These are phyloP conservation scores for Lissocephala sabroskyi DNA, from an alignment of 2,888 invertebrate species.

Conservation along the genomic window DNA sequence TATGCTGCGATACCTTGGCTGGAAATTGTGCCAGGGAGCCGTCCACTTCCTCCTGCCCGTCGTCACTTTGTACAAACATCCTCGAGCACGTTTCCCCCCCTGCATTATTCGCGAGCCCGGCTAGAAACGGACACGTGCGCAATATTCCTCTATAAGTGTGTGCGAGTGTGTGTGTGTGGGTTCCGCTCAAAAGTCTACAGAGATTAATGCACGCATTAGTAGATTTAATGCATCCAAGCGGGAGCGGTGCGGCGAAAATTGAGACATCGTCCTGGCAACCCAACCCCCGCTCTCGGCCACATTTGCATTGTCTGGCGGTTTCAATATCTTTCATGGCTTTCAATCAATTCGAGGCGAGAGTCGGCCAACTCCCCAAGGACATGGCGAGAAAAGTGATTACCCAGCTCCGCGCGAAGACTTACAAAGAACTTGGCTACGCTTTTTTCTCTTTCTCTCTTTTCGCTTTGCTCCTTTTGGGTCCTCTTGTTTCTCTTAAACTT, in stretches of 20 bases:
- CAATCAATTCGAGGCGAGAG: constrained; percentile 49
- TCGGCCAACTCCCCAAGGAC: constrained; percentile 40
- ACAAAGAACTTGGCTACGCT: not conserved
- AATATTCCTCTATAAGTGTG: too few species aligned
- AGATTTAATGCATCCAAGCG: constrained; percentile 27
- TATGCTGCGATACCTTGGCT: too few species aligned
- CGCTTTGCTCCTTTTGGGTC: not conserved
- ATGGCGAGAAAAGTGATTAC: constrained; percentile 40
- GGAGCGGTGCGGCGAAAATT: constrained; percentile 26
- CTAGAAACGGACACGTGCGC: constrained; percentile 59
- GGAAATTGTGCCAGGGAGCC: too few species aligned
- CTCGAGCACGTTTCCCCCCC: constrained; percentile 55
- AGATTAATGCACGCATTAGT: constrained; percentile 72
- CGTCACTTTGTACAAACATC: constrained; percentile 67
- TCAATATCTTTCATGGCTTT: constrained; percentile 61
- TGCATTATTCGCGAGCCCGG: too few species aligned
- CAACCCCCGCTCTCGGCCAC: not conserved
- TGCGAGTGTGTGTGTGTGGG: too few species aligned
- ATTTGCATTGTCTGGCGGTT: constrained; percentile 49
- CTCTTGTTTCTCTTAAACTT: not conserved
- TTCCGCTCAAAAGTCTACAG: constrained; percentile 53
- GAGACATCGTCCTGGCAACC: constrained; percentile 58
- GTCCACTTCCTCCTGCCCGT: constrained; percentile 20
- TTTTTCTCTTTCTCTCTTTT: not conserved
- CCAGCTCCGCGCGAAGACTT: not conserved